phyloP scores from a whole-genome alignment of 2,113 vertebrate species.

The Oenanthe melanoleuca region DNA sequence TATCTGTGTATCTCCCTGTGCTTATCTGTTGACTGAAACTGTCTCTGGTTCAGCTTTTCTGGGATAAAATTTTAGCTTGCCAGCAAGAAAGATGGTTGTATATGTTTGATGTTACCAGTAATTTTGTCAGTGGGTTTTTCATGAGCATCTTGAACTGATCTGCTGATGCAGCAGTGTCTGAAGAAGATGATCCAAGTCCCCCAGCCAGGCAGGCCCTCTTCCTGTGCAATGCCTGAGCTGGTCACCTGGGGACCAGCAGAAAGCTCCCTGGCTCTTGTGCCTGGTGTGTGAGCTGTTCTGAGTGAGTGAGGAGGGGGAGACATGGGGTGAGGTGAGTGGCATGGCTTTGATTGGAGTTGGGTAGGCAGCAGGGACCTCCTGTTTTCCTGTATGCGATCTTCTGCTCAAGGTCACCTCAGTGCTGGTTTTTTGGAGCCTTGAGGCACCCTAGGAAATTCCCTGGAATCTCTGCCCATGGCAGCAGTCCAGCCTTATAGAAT shows the following conservation, averaged over 20 bases:
- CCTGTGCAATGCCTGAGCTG: not conserved
- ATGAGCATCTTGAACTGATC: not conserved
- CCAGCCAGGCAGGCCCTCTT: not conserved
- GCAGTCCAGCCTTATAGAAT: not conserved
- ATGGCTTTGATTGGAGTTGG: not conserved
- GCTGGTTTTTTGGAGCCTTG: not conserved
- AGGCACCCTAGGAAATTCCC: not conserved
- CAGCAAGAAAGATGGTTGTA: not conserved
- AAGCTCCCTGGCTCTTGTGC: not conserved
- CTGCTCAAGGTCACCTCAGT: not conserved
- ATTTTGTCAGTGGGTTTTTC: not conserved
- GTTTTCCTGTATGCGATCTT: not conserved
- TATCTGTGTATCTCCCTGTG: not conserved
- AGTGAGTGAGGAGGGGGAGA: not conserved
- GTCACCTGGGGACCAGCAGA: not conserved
- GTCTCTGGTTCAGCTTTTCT: not conserved
- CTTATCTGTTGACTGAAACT: not conserved
- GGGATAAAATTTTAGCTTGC: not conserved
- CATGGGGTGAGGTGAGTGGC: not conserved
- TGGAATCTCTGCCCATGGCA: fast-evolving
- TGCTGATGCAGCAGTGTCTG: not conserved
- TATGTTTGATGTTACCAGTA: not conserved
- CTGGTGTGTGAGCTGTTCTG: not conserved
- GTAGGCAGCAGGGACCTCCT: not conserved
- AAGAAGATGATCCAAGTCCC: not conserved